These are phyloP conservation scores for Eufriesea mexicana DNA, from an alignment of 1,140 invertebrate species.

Conservation along the genomic window DNA sequence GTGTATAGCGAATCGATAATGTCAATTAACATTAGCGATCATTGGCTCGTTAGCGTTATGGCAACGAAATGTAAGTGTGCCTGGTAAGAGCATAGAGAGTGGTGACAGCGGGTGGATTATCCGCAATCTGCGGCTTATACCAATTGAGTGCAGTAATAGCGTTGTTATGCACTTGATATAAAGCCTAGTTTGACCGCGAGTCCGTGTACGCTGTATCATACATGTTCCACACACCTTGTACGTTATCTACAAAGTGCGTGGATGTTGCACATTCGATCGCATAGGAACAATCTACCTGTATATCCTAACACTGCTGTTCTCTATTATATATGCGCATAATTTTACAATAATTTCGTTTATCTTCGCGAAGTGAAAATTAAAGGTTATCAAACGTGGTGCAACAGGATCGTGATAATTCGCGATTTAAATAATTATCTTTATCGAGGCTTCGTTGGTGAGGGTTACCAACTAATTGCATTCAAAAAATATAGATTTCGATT, in stretches of 20 bases:
- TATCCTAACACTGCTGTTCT: slow-evolving; percentile 38
- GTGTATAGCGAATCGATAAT: background rate
- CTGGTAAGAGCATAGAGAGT: background rate
- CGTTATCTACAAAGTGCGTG: slow-evolving; percentile 43
- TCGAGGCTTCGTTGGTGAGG: background rate
- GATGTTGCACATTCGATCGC: slow-evolving; percentile 12
- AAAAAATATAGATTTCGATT: too few species aligned
- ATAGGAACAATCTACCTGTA: slow-evolving; percentile 25
- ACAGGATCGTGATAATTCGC: background rate
- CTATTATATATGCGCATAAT: slow-evolving; percentile 3
- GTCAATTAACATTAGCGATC: background rate
- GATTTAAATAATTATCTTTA: background rate
- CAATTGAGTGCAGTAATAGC: slow-evolving; percentile 69
- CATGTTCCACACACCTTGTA: slow-evolving; percentile 55
- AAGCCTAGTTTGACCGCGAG: slow-evolving; percentile 62
- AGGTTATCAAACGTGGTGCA: background rate
- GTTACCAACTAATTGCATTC: too few species aligned
- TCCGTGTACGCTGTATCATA: slow-evolving; percentile 56
- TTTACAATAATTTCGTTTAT: background rate
- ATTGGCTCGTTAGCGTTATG: background rate
- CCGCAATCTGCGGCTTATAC: slow-evolving; percentile 72
- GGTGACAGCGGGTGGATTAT: slow-evolving; percentile 19
- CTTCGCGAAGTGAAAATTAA: background rate
- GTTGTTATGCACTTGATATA: slow-evolving; percentile 74
- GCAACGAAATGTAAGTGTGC: background rate